A percentile compares a stretch with the other conserved stretches of the same genome.
Conservation (phyloP, 2,797 vertebrate genomes). For the Scolopax rusticola region DNA sequence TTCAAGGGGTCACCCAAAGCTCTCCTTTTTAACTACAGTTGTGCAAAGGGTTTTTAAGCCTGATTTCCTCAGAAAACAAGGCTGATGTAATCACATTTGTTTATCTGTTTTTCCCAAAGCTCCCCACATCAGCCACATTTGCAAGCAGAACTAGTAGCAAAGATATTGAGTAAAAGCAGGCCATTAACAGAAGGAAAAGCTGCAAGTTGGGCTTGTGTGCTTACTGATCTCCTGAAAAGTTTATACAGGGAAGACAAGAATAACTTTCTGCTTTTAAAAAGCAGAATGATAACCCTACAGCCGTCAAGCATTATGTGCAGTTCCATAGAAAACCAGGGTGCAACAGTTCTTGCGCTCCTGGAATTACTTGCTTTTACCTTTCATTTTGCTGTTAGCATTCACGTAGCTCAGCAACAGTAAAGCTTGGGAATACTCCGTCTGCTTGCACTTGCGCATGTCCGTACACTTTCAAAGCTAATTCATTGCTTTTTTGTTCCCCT, state of each 20-base stretch:
- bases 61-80: background rate
- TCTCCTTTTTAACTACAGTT: background rate
- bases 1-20: background rate
- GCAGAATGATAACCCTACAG: background rate
- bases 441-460: background rate
- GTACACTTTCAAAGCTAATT: background rate
- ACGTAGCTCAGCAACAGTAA: background rate
- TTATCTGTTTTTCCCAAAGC: conserved; percentile 25
- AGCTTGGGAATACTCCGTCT: background rate
- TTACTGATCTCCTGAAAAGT: background rate
- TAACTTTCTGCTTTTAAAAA: background rate
- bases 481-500: background rate
- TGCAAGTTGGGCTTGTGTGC: background rate
- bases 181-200: background rate
- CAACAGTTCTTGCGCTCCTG: background rate
- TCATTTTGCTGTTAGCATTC: background rate
- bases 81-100: background rate
- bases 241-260: background rate
- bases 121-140: conserved; percentile 10
- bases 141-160: conserved; percentile 30
- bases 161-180: conserved; percentile 15
- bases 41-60: background rate
- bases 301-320: background rate
- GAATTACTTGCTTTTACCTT: background rate
- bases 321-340: background rate